Evolutionary conservation across 2,113 vertebrate genomes (phyloP).

Genomic region (Irena cyanogastra): DNA sequence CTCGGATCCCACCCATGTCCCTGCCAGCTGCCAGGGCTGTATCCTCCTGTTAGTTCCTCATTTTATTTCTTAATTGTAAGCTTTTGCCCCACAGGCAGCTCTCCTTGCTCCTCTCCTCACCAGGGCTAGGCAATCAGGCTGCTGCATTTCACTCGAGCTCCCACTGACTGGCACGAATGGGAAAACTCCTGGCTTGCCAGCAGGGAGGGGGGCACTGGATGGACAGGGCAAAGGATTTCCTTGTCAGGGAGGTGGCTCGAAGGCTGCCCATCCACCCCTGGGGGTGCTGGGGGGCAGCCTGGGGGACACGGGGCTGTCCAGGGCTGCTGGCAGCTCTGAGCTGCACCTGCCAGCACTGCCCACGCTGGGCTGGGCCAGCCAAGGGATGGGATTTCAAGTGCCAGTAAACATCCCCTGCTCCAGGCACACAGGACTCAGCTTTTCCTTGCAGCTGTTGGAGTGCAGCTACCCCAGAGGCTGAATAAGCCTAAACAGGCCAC

Average conservation of each 20-base stretch:
- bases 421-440: neutral
- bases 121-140: neutral
- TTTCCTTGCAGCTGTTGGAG: neutral
- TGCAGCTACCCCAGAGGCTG: neutral
- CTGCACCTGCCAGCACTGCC: neutral
- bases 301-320: fast-evolving
- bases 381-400: neutral
- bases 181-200: neutral
- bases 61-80: neutral
- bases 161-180: neutral
- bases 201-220: neutral
- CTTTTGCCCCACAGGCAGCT: neutral
- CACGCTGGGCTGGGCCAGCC: neutral
- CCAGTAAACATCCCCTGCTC: neutral
- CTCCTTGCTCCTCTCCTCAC: neutral
- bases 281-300: neutral
- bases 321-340: neutral
- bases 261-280: neutral
- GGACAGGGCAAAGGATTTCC: neutral
- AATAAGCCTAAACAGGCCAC: neutral
- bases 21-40: neutral
- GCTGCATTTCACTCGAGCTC: neutral
- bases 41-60: neutral
- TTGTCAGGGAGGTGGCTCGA: neutral
- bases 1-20: neutral